Percentiles rank a stretch among this genome's conserved stretches.
Evolutionary conservation across 2,888 invertebrate species (phyloP).

Genomic region (Eristalis tenax): DNA sequence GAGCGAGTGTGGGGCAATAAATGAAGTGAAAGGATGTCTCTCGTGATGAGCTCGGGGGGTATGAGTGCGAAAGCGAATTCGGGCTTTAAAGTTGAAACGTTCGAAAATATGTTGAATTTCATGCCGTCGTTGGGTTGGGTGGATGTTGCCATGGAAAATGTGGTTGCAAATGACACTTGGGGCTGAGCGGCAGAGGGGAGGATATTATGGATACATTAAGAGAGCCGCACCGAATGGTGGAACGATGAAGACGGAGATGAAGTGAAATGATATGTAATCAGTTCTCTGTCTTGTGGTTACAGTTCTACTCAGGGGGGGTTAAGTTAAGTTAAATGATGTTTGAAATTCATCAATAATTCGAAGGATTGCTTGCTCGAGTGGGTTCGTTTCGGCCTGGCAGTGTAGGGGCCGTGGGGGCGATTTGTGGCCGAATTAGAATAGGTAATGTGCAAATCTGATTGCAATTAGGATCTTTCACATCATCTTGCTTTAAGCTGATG

Average conservation of each 20-base stretch:
- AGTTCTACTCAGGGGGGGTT: background rate
- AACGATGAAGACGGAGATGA: background rate
- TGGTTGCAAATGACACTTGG: background rate
- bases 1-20: background rate
- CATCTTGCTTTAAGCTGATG: too few species aligned
- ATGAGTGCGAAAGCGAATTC: background rate
- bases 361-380: background rate
- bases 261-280: background rate
- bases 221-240: background rate
- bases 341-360: background rate
- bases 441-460: too few species aligned
- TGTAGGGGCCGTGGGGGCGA: too few species aligned
- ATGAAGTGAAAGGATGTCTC: slow-evolving; percentile 36
- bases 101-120: background rate
- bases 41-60: background rate
- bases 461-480: too few species aligned
- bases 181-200: background rate
- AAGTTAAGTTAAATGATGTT: background rate
- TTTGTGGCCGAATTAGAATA: too few species aligned
- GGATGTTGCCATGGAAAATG: background rate
- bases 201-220: background rate
- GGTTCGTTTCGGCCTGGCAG: too few species aligned
- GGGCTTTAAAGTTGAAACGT: background rate
- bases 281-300: background rate
- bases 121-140: background rate